Evolutionary conservation across 1,140 invertebrate genomes (phyloP).

Genomic region (Harlomillsia oculata): DNA sequence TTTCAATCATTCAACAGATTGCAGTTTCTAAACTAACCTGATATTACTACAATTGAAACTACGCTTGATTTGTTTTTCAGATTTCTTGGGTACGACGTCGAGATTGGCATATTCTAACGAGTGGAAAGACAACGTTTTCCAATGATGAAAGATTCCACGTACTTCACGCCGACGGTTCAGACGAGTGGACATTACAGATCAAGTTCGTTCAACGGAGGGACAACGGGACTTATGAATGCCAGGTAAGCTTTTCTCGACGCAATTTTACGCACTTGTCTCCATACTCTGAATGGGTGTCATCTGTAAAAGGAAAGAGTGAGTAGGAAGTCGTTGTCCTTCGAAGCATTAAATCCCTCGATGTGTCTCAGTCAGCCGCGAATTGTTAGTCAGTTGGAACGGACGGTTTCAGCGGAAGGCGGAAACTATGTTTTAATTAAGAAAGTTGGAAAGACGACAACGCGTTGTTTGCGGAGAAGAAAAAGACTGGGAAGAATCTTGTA

Average conservation of each 20-base stretch:
- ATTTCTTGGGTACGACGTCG: conserved; percentile 44
- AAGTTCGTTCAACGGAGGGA: conserved; percentile 45
- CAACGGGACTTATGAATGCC: conserved; percentile 48
- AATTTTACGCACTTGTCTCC: neutral
- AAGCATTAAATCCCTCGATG: too few species aligned
- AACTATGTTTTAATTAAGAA: conserved; percentile 17
- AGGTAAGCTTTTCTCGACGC: conserved; percentile 39
- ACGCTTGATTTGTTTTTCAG: conserved; percentile 36
- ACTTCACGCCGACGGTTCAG: conserved; percentile 41
- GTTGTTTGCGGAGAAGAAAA: too few species aligned
- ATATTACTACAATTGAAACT: too few species aligned
- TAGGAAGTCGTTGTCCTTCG: neutral
- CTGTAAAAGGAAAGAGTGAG: neutral
- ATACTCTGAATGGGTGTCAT: conserved; percentile 2
- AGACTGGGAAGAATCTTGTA: too few species aligned
- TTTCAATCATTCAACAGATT: too few species aligned
- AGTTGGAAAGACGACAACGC: conserved; percentile 3
- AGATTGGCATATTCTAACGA: conserved; percentile 45
- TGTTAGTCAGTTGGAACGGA: too few species aligned
- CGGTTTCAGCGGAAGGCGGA: too few species aligned
- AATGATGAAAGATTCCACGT: conserved; percentile 44
- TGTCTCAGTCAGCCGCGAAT: too few species aligned
- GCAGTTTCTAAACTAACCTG: too few species aligned
- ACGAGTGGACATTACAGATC: conserved; percentile 50
- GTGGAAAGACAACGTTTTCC: conserved; percentile 42